Evolutionary conservation across 2,797 vertebrate species (phyloP).

Genomic region (Peromyscus eremicus): DNA sequence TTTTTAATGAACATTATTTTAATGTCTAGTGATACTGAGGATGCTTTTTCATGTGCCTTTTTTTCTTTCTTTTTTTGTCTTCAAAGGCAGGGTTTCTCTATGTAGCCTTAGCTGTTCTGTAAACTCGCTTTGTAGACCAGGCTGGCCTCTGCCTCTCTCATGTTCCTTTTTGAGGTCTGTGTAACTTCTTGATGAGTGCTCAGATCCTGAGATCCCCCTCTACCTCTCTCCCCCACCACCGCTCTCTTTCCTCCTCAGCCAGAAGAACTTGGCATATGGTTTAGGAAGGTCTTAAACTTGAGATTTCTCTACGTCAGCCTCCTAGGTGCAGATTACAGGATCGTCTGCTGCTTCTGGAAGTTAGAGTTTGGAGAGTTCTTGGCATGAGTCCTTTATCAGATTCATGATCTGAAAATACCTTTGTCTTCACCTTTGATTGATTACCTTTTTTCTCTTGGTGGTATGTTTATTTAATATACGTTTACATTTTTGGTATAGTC

Average conservation of each 20-base stretch:
- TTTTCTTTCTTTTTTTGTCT: neutral
- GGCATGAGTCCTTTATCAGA: constrained; percentile 33
- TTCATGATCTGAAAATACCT: constrained; percentile 5
- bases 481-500: constrained; percentile 42
- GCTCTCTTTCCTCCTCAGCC: neutral
- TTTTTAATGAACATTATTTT: neutral
- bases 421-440: constrained; percentile 22
- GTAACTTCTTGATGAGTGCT: constrained; percentile 25
- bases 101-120: neutral
- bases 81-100: neutral
- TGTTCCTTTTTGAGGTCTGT: neutral
- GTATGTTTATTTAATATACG: constrained; percentile 16
- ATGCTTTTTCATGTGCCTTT: neutral
- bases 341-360: neutral
- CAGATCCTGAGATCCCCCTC: neutral
- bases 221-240: neutral
- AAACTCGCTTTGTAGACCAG: neutral
- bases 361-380: neutral
- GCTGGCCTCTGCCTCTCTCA: neutral
- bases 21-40: neutral
- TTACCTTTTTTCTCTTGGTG: constrained; percentile 4
- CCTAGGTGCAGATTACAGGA: neutral
- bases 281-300: neutral
- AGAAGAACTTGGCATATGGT: neutral
- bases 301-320: neutral